Conservation (phyloP, 2,888 invertebrate species). For the Netelia inedita region DNA sequence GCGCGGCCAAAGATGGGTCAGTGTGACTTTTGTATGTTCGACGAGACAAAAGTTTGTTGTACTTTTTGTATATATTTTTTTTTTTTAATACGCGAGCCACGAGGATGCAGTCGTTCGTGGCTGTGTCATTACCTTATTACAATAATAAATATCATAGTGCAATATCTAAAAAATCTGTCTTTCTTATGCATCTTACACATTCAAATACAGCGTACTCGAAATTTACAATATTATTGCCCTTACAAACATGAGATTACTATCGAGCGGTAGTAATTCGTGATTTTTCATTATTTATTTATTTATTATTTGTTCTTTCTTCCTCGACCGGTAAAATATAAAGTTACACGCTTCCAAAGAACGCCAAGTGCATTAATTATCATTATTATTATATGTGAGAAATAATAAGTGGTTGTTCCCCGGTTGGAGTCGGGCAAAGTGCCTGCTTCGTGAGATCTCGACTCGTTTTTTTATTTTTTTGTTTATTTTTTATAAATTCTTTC, state of each 20-base stretch:
- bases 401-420: slow-evolving; percentile 67
- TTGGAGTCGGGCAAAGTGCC: slow-evolving; percentile 69
- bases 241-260: slow-evolving; percentile 81
- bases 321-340: slow-evolving; percentile 69
- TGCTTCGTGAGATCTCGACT: slow-evolving; percentile 65
- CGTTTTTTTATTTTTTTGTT: slow-evolving; percentile 35
- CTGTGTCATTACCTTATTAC: slow-evolving; percentile 72
- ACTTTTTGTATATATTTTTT: slow-evolving; percentile 35
- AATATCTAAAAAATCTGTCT: slow-evolving; percentile 84
- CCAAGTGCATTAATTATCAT: slow-evolving; percentile 62
- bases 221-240: slow-evolving; percentile 84
- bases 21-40: slow-evolving; percentile 46
- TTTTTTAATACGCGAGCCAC: slow-evolving; percentile 70
- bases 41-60: slow-evolving; percentile 39
- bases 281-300: slow-evolving; percentile 62
- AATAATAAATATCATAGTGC: slow-evolving; percentile 83
- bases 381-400: slow-evolving; percentile 49
- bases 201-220: slow-evolving; percentile 82
- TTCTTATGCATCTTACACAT: slow-evolving; percentile 83
- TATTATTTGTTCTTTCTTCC: slow-evolving; percentile 46
- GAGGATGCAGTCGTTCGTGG: slow-evolving; percentile 73
- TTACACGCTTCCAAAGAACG: slow-evolving; percentile 63
- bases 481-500: slow-evolving; percentile 47
- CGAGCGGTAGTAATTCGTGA: slow-evolving; percentile 78
- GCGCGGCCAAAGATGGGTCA: slow-evolving; percentile 41